A percentile compares a stretch with the other conserved stretches of the same genome.
These are phyloP conservation scores for Rhinophrynus dorsalis DNA, from an alignment of 2,797 vertebrate species.

Conservation along the genomic window DNA sequence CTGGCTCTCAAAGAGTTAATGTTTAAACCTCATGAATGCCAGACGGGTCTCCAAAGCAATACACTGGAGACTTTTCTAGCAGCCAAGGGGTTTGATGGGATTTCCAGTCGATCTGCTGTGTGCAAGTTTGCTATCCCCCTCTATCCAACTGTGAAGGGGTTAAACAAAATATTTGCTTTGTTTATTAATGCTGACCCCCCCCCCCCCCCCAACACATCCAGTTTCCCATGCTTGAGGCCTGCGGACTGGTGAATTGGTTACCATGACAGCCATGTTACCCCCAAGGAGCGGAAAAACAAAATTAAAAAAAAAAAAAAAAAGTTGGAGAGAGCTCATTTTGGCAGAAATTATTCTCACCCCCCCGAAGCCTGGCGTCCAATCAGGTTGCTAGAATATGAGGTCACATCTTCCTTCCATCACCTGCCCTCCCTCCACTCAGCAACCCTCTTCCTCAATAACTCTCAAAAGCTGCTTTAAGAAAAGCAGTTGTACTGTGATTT, in stretches of 20 bases:
- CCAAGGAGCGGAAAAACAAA: constrained; percentile 24
- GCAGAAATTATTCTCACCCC: constrained; percentile 45
- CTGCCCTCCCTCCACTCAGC: background rate
- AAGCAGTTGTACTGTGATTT: background rate
- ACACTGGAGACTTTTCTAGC: too few species aligned
- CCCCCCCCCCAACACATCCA: background rate
- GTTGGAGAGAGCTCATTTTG: constrained; percentile 34
- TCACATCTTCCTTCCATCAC: constrained; percentile 24
- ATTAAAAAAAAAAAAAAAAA: constrained; percentile 16
- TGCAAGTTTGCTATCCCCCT: too few species aligned
- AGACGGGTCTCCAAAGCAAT: too few species aligned
- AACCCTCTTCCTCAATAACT: constrained; percentile 4
- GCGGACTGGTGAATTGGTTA: constrained; percentile 32
- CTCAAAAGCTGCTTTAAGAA: background rate
- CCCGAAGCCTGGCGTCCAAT: constrained; percentile 43
- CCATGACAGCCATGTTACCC: constrained; percentile 30
- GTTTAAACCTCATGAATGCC: too few species aligned
- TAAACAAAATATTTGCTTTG: constrained; percentile 38
- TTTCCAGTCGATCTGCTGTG: background rate
- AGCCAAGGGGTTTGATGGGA: too few species aligned
- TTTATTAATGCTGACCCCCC: constrained; percentile 12
- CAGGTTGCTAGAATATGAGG: constrained; percentile 33
- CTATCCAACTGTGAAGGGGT: background rate
- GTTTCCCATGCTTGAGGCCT: constrained; percentile 40
- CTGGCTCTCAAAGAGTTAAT: too few species aligned